Evolutionary conservation across 2,888 invertebrate species (phyloP), one percentile per base, ranked within the genome.

Genomic region (Oscheius sp.): DNA sequence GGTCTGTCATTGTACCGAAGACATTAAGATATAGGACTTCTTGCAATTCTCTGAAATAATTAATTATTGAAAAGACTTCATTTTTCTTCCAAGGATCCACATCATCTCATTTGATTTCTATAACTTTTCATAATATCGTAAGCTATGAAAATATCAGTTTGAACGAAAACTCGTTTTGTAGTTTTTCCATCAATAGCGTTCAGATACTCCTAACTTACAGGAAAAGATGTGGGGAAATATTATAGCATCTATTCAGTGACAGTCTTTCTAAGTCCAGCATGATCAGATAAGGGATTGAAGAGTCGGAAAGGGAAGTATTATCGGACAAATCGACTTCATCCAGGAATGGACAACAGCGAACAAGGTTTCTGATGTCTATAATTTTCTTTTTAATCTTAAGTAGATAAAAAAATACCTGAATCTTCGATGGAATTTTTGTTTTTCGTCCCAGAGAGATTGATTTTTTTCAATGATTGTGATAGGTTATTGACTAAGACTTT

Each of bases 311-410:
- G 12, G 51, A 30, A 2, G 38, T 8, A 41, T 68, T 68, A 54
- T 68, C 68, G 9, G 68, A 68, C 14, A 68, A 56, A n/a, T 68
- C 68, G 14, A 51, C 5, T n/a, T 63, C 63, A n/a, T 51, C 45
- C 1, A 68, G 45, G 22, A 54, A 44, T 9, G 63, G 68, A 44
- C 68, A 68, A 8, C 28, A 26, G 9, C n/a, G 3, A 8, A 33
- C 28, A 33, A 68, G 47, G 2, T 32, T 12, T 14, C 20, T n/a
- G 6, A 68, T 38, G 9, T 63, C 68, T 68, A n/a, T 14, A 63
- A 51, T 3, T 2, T 2, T 12, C 14, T 12, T 9, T 38, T 20
- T 36, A 41, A 3, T 14, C 14, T 12, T 33, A 12, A 8, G 12
- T 22, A 12, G 14, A 20, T 6, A 24, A 24, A 22, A 17, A 44